Evolutionary conservation across 92 coral and sea anemone species (phyloP).

Genomic region (Ricordea florida): DNA sequence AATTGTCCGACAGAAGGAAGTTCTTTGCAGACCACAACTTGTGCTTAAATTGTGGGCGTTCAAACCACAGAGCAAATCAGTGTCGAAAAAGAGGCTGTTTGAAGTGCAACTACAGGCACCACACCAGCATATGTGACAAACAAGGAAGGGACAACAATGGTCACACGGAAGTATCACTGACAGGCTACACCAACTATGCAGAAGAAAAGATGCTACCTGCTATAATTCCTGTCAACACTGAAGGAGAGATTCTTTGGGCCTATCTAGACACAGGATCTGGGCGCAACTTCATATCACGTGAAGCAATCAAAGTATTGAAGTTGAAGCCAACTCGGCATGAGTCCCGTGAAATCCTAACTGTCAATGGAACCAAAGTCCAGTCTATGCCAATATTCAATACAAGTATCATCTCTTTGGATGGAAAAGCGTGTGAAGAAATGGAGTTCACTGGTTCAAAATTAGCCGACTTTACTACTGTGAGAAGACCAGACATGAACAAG

Average conservation of each 20-base stretch:
- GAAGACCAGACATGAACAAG: slow-evolving; percentile 42
- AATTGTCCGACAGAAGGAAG: slow-evolving; percentile 10
- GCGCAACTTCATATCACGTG: slow-evolving; percentile 40
- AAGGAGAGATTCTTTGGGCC: not conserved
- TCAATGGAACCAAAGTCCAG: slow-evolving; percentile 45
- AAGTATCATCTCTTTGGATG: slow-evolving; percentile 24
- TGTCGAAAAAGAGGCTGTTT: slow-evolving; percentile 53
- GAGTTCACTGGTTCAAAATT: slow-evolving; percentile 24
- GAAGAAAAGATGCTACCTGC: slow-evolving; percentile 32
- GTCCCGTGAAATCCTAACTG: slow-evolving; percentile 16
- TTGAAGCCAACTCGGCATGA: slow-evolving; percentile 26
- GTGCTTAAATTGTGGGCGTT: slow-evolving; percentile 64
- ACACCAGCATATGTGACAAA: too few relatives aligned
- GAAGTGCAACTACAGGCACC: slow-evolving; percentile 37
- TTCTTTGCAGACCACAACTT: slow-evolving; percentile 40
- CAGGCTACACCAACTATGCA: not conserved
- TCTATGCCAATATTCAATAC: slow-evolving; percentile 50
- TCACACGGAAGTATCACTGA: not conserved
- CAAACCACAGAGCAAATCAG: slow-evolving; percentile 43
- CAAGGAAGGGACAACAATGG: not conserved
- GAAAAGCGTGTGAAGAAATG: slow-evolving; percentile 7
- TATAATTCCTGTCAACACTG: slow-evolving; percentile 18
- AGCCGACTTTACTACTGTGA: slow-evolving; percentile 25
- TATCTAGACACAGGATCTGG: slow-evolving; percentile 48
- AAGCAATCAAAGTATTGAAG: slow-evolving; percentile 19